A percentile compares a stretch with the other conserved stretches of the same genome.
phyloP scores from a whole-genome alignment of 2,113 vertebrate genomes.

The Sorex araneus region DNA sequence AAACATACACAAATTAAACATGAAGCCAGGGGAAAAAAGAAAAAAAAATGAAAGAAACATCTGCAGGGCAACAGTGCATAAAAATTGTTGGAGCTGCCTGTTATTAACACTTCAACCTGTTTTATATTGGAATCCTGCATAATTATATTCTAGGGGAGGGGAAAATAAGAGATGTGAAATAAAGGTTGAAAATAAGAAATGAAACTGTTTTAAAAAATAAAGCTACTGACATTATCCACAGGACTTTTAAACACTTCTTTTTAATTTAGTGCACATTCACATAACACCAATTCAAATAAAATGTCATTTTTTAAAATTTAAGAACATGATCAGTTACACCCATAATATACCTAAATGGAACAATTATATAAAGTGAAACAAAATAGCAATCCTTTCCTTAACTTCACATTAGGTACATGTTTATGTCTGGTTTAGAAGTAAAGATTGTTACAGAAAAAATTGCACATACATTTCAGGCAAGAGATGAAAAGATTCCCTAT shows the following conservation, averaged over 20 bases:
- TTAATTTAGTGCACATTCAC: slow-evolving; percentile 85
- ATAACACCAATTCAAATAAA: slow-evolving; percentile 86
- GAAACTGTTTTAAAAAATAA: slow-evolving; percentile 62
- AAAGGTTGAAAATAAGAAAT: slow-evolving; percentile 84
- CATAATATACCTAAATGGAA: slow-evolving; percentile 73
- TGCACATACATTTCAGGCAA: not conserved
- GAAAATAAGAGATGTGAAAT: slow-evolving; percentile 85
- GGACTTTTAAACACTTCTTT: slow-evolving; percentile 82
- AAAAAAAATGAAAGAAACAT: slow-evolving; percentile 72
- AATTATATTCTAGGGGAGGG: slow-evolving; percentile 82
- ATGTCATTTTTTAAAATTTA: slow-evolving; percentile 80
- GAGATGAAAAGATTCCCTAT: no score
- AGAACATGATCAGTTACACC: slow-evolving; percentile 84
- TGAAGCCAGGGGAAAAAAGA: slow-evolving; percentile 34
- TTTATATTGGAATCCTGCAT: slow-evolving; percentile 81
- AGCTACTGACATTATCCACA: slow-evolving; percentile 40
- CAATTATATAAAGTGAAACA: slow-evolving; percentile 69
- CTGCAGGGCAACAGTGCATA: slow-evolving; percentile 78
- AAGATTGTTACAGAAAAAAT: slow-evolving; percentile 37
- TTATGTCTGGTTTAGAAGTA: slow-evolving; percentile 78
- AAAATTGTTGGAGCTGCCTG: slow-evolving; percentile 83
- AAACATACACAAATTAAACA: slow-evolving; percentile 80
- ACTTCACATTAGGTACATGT: slow-evolving; percentile 84
- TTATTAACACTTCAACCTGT: slow-evolving; percentile 85
- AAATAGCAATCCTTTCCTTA: slow-evolving; percentile 75